Conservation (phyloP, 2,113 vertebrate genomes). For the Phalacrocorax pelagicus region DNA sequence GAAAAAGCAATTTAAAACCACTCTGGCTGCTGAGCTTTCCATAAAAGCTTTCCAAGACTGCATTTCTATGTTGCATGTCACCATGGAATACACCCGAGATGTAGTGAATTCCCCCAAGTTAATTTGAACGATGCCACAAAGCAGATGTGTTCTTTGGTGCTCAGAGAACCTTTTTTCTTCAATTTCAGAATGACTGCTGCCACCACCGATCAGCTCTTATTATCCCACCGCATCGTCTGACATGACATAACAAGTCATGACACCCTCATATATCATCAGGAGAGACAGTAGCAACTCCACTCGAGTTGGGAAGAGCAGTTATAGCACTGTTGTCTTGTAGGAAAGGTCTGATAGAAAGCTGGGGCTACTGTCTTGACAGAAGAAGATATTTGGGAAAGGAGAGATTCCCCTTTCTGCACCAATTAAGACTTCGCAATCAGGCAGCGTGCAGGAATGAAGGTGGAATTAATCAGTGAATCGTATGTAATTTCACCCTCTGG, state of each 20-base stretch:
- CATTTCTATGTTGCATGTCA: constrained; percentile 21
- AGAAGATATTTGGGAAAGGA: background rate
- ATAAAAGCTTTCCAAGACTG: background rate
- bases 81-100: background rate
- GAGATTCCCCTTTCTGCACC: background rate
- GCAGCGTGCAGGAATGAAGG: background rate
- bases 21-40: background rate
- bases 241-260: background rate
- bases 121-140: constrained; percentile 76
- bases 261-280: constrained; percentile 29
- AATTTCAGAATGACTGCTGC: constrained; percentile 37
- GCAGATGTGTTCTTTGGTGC: constrained; percentile 77
- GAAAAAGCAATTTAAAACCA: constrained; percentile 1
- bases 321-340: background rate
- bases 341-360: background rate
- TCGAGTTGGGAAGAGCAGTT: background rate
- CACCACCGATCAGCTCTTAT: constrained; percentile 36
- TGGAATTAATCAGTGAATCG: background rate
- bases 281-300: background rate
- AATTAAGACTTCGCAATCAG: background rate
- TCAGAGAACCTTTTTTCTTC: constrained; percentile 45
- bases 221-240: background rate
- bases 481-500: constrained; percentile 35
- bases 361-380: background rate
- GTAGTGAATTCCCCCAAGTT: background rate